Base-by-base conservation (phyloP, 2,797 vertebrate genomes). In the Sphenopsis melanotis region DNA sequence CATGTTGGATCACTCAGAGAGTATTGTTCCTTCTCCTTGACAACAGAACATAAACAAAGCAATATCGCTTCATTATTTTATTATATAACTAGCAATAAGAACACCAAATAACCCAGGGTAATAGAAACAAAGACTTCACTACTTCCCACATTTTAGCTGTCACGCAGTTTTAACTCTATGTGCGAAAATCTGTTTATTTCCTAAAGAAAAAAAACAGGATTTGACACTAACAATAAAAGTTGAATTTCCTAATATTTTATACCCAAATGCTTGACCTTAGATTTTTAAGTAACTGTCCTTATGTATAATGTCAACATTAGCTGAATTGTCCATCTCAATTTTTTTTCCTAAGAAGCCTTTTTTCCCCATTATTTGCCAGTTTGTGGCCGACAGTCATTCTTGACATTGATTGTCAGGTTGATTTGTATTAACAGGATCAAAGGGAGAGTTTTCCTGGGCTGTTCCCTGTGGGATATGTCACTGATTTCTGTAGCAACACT, bases 371-470 rank as follows among this genome's bases (percentile, higher is more conserved):
- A 22, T 27, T 20, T 8, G 12, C 24, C 49, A 77, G 17, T 47
- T 78, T 77, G 42, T 75, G 64, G 17, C 64, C 86, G 71, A 91
- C 77, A 94, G 72, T 86, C 82, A 91, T 83, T 36, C 68, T 79
- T 95, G 91, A 91, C 89, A 83, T 82, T 94, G 86, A 92, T 87
- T 95, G 85, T 90, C 93, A 87, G 53, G n/a, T 77, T 92, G 83
- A 92, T 94, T 95, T 97, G 60, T 93, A 76, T 66, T 91, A 90
- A 66, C 57, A 49, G 63, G 42, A 91, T 93, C 61, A 96, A 77
- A 91, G 42, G 36, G 26, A 89, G 37, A 87, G 57, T 83, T 83
- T 64, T 93, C 63, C 65, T 78, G 60, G 65, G 55, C 81, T 74
- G 30, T 82, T 94, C 81, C 75, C 80, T 39, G 39, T 87, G 77